phyloP scores from a whole-genome alignment of 30 jellyfish, hydroid and myxozoan species.

The Chrysaora quinquecirrha region DNA sequence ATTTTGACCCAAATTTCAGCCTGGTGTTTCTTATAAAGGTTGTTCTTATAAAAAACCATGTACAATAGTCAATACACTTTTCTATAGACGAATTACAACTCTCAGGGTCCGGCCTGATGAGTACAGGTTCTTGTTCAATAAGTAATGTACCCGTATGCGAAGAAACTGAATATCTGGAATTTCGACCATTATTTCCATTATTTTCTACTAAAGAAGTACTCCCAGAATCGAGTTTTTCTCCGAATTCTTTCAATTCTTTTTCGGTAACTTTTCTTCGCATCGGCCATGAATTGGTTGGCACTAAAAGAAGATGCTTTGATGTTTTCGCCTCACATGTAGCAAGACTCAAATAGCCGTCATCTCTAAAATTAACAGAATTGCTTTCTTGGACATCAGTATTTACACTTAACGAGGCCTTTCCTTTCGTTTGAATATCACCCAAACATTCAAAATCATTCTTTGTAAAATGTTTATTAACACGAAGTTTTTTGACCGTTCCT shows the following conservation, averaged over 20 bases:
- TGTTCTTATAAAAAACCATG: too few relatives aligned
- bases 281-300: constrained; percentile 79
- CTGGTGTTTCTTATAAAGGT: too few relatives aligned
- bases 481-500: too few relatives aligned
- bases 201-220: constrained; percentile 19
- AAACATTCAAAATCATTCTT: too few relatives aligned
- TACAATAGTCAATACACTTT: constrained; percentile 58
- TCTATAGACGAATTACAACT: constrained; percentile 10
- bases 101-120: background rate
- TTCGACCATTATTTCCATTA: background rate
- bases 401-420: background rate
- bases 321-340: constrained; percentile 38
- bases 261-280: constrained; percentile 62
- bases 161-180: constrained; percentile 7
- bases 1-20: too few relatives aligned
- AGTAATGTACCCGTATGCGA: constrained; percentile 31
- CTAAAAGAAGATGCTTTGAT: constrained; percentile 14
- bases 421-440: background rate
- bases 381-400: background rate
- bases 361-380: constrained; percentile 15
- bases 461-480: too few relatives aligned
- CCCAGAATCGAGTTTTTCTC: constrained; percentile 59
- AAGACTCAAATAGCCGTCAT: constrained; percentile 63
- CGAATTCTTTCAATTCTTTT: constrained; percentile 56
- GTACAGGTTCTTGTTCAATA: constrained; percentile 20